Base-by-base conservation (phyloP, 2,888 invertebrate genomes). In the Lithodes maja region DNA sequence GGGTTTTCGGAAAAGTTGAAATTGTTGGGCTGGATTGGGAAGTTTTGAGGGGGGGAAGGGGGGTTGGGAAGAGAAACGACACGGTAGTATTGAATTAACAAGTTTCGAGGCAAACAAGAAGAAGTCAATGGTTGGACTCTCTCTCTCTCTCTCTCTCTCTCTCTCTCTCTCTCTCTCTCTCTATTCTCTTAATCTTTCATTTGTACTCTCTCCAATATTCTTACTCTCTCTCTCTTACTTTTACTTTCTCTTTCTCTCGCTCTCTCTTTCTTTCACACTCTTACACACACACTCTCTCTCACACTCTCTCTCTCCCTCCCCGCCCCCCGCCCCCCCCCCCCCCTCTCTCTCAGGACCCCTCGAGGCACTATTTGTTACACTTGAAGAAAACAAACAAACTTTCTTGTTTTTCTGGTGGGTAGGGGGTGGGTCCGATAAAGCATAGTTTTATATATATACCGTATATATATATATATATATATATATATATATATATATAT, bases 1-100 rank as follows among this genome's bases (percentile, higher is more conserved):
- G 87, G 83, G 87, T 87, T 87, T 87, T 86, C 82, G 86, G 71
- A 86, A 85, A 86, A 86, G 86, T 86, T 86, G 82, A 75, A 86
- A 86, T 86, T 86, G 86, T 86, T 82, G 75, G 86, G 86, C 33
- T 33, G 33, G 33, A 33, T 33, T 33, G 33, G 33, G 33, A 33
- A 33, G 33, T 33, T 33, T 33, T 33, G 33, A 33, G 33, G 33
- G 33, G 33, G 33, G 33, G 33, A 33, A 33, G 33, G 33, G 33
- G 82, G 82, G 82, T 81, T 86, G 81, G 80, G 75, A 68, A 61
- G 61, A 5, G 15, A 7, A 7, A 61, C 3, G 71, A 17, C 12
- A 71, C 71, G 71, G n/a, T 50, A 77, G 81, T 86, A 86, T 86
- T 86, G 86, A 75, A 86, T 86, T 86, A 86, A 86, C 81, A 86